Evolutionary conservation across 2,888 invertebrate species (phyloP), one percentile per base, ranked within the genome.

Genomic region (Apodemia arnacis): DNA sequence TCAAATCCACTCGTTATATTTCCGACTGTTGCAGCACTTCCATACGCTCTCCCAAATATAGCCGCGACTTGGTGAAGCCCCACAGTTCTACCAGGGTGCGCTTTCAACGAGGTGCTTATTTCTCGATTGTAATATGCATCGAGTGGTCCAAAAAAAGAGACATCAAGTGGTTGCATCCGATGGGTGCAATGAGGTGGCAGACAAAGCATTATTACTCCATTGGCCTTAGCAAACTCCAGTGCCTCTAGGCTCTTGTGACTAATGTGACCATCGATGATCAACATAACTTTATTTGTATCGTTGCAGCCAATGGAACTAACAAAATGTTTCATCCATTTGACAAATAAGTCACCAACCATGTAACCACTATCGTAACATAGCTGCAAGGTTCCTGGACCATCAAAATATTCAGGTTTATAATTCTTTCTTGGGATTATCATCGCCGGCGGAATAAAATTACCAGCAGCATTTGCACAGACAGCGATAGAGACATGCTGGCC

Each of bases 1-100:
- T 88, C 74, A 74, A 38, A 38, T 1, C 10, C 38, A 38, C 38
- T 38, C 5, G 38, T 38, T 38, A 38, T 38, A 10, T 38, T 38
- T 7, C 10, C 6, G 10, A 38, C 38, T 5, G 10, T 6, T 3
- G 7, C 38, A 5, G 38, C 38, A 38, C 1, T 38, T 38, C 6
- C 38, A 7, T 38, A 38, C 5, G 8, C 38, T 38, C 38, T 38
- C 6, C 10, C 7, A 8, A 38, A 93, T 91, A 95, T 80, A 54
- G 72, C 83, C 31, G 82, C 92, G 54, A 96, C 90, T 82, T 95
- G 93, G 81, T 90, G 93, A 41, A 91, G 91, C 18, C 94, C 95
- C 13, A 95, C 93, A 27, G 91, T 88, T 74, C 94, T 80, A n/a
- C 94, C 95, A 80, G 95, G 94, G 86, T 96, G 90, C 38, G 66